phyloP scores from a whole-genome alignment of 2,113 vertebrate genomes.

The Calidris pygmaea region DNA sequence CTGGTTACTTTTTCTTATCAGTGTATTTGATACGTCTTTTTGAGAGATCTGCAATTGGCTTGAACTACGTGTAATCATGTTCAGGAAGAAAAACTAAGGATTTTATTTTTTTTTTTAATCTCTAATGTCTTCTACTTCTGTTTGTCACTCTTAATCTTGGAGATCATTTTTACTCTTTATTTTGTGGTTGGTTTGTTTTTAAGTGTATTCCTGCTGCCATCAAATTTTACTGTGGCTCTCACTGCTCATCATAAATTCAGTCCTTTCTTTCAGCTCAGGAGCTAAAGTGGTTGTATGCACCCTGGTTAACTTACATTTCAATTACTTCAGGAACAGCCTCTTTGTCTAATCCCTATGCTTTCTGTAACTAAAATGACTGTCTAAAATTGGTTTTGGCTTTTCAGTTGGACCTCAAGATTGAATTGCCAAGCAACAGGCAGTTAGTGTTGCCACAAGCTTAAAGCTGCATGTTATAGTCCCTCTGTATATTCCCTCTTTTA shows the following conservation, averaged over 20 bases:
- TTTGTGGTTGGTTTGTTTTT: constrained; percentile 17
- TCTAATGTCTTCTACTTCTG: neutral
- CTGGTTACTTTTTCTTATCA: neutral
- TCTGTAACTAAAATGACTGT: constrained; percentile 28
- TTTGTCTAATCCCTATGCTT: constrained; percentile 19
- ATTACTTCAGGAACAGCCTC: neutral
- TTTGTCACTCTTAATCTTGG: constrained; percentile 5
- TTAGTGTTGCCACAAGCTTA: neutral
- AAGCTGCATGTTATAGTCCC: neutral
- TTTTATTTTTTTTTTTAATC: neutral
- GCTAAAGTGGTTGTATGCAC: neutral
- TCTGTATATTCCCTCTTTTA: neutral
- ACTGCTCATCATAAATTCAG: constrained; percentile 51
- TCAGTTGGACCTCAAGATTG: neutral
- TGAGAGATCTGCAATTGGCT: neutral
- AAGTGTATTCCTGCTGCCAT: constrained; percentile 17
- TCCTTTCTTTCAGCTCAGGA: constrained; percentile 7
- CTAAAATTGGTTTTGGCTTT: constrained; percentile 28
- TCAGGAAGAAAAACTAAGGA: neutral
- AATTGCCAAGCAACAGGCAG: constrained; percentile 42
- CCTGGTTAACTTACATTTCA: constrained; percentile 29
- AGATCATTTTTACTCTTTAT: constrained; percentile 3
- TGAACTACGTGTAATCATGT: neutral
- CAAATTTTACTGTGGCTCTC: constrained; percentile 28
- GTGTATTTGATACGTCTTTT: neutral